A percentile compares a stretch with the other conserved stretches of the same genome.
Evolutionary conservation across 2,888 invertebrate genomes (phyloP).

Genomic region (Acrobeloides nanus): DNA sequence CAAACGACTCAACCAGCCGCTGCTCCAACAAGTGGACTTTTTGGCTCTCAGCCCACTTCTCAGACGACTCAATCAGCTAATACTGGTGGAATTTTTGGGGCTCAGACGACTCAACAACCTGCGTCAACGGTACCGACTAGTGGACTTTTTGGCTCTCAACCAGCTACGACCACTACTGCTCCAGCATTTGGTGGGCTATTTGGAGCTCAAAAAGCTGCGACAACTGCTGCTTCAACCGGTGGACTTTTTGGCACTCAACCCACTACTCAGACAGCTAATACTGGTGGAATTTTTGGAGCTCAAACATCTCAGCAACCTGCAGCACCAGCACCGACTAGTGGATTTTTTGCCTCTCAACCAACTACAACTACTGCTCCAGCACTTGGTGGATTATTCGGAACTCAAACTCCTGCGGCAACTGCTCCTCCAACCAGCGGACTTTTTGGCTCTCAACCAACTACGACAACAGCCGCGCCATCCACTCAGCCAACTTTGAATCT

Average conservation of each 20-base stretch:
- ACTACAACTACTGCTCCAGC: constrained; percentile 3
- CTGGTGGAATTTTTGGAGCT: no score
- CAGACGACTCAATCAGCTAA: no score
- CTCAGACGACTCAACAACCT: neutral
- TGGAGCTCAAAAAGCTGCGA: neutral
- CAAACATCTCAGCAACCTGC: no score
- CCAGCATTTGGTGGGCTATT: constrained; percentile 13
- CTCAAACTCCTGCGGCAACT: neutral
- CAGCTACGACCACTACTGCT: constrained; percentile 6
- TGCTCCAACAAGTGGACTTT: no score
- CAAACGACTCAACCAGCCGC: no score
- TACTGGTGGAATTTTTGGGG: no score
- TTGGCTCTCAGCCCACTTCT: no score
- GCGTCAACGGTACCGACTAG: neutral
- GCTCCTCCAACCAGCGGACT: neutral
- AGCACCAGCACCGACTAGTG: neutral
- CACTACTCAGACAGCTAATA: no score
- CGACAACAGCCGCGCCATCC: neutral
- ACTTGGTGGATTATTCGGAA: constrained; percentile 1
- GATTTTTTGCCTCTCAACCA: neutral
- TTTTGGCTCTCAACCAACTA: constrained; percentile 7
- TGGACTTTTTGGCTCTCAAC: neutral
- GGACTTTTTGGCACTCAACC: neutral
- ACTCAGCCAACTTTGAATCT: no score
- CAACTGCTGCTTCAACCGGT: no score